Base-by-base conservation (phyloP, 1,140 invertebrate genomes). In the Temnothorax curvispinosus region DNA sequence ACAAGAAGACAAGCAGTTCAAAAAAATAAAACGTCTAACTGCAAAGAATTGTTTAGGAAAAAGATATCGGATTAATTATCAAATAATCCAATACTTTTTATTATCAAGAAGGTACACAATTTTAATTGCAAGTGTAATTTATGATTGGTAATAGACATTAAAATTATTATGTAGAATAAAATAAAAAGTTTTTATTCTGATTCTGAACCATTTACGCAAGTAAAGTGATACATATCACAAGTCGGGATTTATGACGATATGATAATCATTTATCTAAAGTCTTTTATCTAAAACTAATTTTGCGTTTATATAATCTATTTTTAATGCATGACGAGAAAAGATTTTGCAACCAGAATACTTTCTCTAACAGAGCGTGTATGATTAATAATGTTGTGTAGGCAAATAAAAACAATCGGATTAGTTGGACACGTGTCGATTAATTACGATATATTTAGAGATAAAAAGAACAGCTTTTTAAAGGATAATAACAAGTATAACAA, bases 261-360 rank as follows among this genome's bases (percentile, higher is more conserved):
- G 21, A 56, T 35, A 32, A 58, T 32, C 15, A 3, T 3, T 27
- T 27, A 27, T 27, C 27, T 27, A 27, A 27, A 27, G 8, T 11
- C 4, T 72, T 52, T 72, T 65, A 38, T 54, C 21, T 58, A 35
- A 82, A 82, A 82, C 4, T 60, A 50, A 47, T 50, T 62, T 41
- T 50, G 9, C 27, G 18, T 7, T 47, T 32, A 21, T 47, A 0
- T 74, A 18, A 15, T 74, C 18, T 84, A 74, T 75, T 84, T 58
- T 74, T 84, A 58, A 74, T 60, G 18, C 13, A 62, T 15, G 18
- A 74, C 67, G 11, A 60, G 4, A 75, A 74, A 9, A 2, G 6
- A 60, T 82, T 62, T 27, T 74, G 41, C 15, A 67, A 80, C 0
- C 35, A 35, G 7, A 74, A 60, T 15, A 56, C 27, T 50, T 74